phyloP scores from a whole-genome alignment of 2,113 vertebrate genomes.

The human region DNA sequence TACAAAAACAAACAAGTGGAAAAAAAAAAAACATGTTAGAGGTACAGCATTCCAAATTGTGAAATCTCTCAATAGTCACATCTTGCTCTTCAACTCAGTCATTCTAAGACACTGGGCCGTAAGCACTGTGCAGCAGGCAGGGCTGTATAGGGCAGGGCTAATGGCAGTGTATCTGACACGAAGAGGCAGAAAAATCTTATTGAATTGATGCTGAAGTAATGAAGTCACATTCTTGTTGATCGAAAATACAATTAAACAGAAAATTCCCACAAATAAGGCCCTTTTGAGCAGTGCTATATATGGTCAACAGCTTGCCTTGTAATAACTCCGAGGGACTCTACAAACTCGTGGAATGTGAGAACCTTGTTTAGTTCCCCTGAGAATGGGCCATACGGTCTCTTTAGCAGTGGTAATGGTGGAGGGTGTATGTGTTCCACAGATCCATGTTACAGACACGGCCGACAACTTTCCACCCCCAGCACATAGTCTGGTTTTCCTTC shows the following conservation, averaged over 20 bases:
- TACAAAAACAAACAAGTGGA: background rate
- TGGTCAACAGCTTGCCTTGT: background rate
- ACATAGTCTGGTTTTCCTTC: background rate
- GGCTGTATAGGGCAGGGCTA: background rate
- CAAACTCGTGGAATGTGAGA: background rate
- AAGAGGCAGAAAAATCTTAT: background rate
- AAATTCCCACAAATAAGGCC: background rate
- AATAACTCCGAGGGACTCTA: background rate
- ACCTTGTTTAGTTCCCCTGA: background rate
- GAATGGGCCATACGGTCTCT: background rate
- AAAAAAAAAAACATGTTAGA: background rate
- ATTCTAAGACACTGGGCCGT: background rate
- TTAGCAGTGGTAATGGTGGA: background rate
- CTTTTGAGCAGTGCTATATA: background rate
- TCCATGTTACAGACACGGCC: background rate
- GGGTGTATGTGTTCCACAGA: background rate
- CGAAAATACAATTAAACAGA: slow-evolving; percentile 20
- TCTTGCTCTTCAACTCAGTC: background rate
- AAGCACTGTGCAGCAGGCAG: background rate
- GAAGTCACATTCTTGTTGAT: background rate
- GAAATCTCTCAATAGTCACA: background rate
- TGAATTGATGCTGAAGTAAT: background rate
- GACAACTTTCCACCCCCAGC: background rate
- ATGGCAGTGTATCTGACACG: background rate
- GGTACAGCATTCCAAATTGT: background rate